Conservation (phyloP, 2,888 invertebrate species). For the Ryuthela nishihirai region DNA sequence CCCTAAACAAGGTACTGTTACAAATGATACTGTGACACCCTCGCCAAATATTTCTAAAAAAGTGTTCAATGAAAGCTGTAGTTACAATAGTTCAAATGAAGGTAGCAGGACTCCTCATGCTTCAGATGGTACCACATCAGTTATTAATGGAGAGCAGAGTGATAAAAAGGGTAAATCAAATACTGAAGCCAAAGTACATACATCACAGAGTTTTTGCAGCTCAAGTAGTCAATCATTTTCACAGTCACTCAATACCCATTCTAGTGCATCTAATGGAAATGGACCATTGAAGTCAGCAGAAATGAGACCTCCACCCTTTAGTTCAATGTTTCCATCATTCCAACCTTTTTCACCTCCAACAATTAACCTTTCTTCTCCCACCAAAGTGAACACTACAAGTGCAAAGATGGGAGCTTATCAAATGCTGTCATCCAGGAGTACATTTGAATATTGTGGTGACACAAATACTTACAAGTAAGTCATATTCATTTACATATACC, state of each 20-base stretch:
- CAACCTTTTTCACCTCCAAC: not conserved
- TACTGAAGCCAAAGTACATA: not conserved
- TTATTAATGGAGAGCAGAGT: not conserved
- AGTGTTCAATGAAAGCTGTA: no score
- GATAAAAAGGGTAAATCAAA: not conserved
- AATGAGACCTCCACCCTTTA: no score
- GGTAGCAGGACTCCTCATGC: not conserved
- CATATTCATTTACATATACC: not conserved
- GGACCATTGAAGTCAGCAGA: no score
- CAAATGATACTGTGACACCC: no score
- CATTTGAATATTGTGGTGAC: slow-evolving; percentile 20
- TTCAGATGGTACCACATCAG: not conserved
- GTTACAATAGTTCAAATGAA: no score
- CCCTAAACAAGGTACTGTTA: no score
- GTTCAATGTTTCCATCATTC: no score
- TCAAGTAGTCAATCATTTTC: no score
- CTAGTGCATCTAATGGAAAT: no score
- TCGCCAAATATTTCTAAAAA: no score
- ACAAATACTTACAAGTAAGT: slow-evolving; percentile 27
- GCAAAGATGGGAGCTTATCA: slow-evolving; percentile 4
- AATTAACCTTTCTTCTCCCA: slow-evolving; percentile 4
- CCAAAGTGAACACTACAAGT: not conserved
- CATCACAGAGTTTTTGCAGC: no score
- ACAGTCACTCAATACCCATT: no score
- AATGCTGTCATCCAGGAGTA: slow-evolving; percentile 10